Conservation (phyloP, 2,888 invertebrate species). For the Pyrrhosoma nymphula region DNA sequence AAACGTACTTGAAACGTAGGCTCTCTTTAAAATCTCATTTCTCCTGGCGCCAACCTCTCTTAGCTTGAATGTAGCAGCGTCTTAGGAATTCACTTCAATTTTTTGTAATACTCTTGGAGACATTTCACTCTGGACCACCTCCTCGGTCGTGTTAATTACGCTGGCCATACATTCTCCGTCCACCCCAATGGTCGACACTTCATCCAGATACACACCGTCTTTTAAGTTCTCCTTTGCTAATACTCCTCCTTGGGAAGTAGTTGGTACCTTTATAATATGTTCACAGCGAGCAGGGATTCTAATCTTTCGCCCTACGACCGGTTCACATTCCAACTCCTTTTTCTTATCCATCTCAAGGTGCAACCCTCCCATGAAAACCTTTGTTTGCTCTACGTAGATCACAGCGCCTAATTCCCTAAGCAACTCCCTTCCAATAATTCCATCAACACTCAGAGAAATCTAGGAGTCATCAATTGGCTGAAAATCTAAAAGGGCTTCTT, state of each 20-base stretch:
- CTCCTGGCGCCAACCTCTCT: background rate
- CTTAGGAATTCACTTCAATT: background rate
- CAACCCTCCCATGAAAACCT: background rate
- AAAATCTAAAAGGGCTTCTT: background rate
- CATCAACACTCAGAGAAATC: background rate
- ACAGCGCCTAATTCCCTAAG: background rate
- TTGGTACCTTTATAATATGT: background rate
- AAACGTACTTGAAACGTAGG: slow-evolving; percentile 71
- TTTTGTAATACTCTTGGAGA: background rate
- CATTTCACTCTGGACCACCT: background rate
- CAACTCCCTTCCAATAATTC: background rate
- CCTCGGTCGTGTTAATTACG: background rate
- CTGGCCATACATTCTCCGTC: background rate
- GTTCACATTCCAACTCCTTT: background rate
- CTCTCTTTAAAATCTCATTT: background rate
- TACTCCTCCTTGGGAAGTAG: background rate
- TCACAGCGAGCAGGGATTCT: background rate
- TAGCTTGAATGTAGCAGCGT: background rate
- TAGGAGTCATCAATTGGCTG: background rate
- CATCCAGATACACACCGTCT: background rate
- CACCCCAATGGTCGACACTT: background rate
- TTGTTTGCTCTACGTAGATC: background rate
- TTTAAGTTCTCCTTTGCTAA: background rate
- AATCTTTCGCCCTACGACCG: background rate
- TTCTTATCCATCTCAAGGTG: background rate